Evolutionary conservation across 2,113 vertebrate genomes (phyloP).

Genomic region (Platichthys stellatus): DNA sequence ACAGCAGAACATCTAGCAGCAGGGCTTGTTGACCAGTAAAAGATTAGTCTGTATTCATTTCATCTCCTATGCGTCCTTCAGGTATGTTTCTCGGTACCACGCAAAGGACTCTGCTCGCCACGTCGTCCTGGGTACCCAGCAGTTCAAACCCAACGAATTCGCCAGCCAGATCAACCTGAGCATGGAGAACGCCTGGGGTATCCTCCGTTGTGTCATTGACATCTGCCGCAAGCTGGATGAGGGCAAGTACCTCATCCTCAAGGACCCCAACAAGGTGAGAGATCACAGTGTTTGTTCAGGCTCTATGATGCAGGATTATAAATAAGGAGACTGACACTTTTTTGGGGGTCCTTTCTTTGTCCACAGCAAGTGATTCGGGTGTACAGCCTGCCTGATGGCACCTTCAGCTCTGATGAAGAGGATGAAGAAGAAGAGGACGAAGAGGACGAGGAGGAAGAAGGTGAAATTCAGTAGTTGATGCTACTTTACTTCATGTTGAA

Average conservation of each 20-base stretch:
- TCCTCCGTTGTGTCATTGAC: constrained; percentile 96
- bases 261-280: constrained; percentile 97
- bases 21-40: no score
- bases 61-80: constrained; percentile 35
- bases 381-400: constrained; percentile 97
- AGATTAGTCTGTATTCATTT: neutral
- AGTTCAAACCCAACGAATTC: constrained; percentile 99
- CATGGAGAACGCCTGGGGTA: constrained; percentile 99
- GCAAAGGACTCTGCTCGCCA: constrained; percentile 96
- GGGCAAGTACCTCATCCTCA: constrained; percentile 99
- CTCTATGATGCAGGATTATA: neutral
- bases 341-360: neutral
- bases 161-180: constrained; percentile 99
- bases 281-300: neutral
- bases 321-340: neutral
- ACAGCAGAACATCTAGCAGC: no score
- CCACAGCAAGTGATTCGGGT: constrained; percentile 95
- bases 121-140: constrained; percentile 96
- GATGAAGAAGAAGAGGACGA: constrained; percentile 98
- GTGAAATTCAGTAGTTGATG: constrained; percentile 45
- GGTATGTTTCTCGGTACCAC: constrained; percentile 97
- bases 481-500: neutral
- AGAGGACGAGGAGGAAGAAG: constrained; percentile 93
- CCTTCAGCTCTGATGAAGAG: constrained; percentile 98
- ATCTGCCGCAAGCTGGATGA: constrained; percentile 99